Base-by-base conservation (phyloP, 2,113 vertebrate genomes). In the Shinisaurus crocodilurus region DNA sequence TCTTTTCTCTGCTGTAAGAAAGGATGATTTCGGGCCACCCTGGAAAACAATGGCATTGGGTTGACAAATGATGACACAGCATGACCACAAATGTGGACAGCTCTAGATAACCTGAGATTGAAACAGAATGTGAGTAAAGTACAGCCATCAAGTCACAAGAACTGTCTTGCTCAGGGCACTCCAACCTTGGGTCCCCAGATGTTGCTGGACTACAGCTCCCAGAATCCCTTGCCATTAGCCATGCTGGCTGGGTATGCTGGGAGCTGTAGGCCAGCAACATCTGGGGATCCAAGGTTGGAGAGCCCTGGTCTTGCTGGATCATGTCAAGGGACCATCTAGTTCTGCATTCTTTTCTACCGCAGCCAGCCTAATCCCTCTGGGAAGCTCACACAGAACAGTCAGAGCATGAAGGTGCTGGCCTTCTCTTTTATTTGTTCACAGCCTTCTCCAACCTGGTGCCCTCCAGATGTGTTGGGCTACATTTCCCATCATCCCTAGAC, bases 1-100 rank as follows among this genome's bases (percentile, higher is more conserved):
- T 96, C 98, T 98, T 97, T 99, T 99, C 97, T 99, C 99, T 1
- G 98, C 99, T 0, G 98, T 99, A 94, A 99, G 98, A 95, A 99
- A 99, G 0, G 98, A 99, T 0, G 99, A 99, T 91, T 99, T 99
- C 45, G 98, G 99, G 88, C 93, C 94, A 0, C 98, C 98, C 99
- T 99, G 97, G 12, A 96, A 92, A 96, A 91, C 5, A 94, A 76
- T 1, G 76, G 89, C 32, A 54, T 20, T 72, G 0, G 0, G 6
- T 89, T 67, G 23, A 74, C 85, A 92, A 70, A 83, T 8, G 4
- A 50, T 0, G 0, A 82, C 74, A 86, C 29, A 57, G 37, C 43
- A 83, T 29, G 23, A 50, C 65, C 32, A 45, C 6, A n/a, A 16
- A 9, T 0, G 1, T 3, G 0, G 15, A 2, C 2, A 18, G 40